These are phyloP conservation scores for Brachyptera putata DNA, from an alignment of 2,888 invertebrate genomes.

Conservation along the genomic window DNA sequence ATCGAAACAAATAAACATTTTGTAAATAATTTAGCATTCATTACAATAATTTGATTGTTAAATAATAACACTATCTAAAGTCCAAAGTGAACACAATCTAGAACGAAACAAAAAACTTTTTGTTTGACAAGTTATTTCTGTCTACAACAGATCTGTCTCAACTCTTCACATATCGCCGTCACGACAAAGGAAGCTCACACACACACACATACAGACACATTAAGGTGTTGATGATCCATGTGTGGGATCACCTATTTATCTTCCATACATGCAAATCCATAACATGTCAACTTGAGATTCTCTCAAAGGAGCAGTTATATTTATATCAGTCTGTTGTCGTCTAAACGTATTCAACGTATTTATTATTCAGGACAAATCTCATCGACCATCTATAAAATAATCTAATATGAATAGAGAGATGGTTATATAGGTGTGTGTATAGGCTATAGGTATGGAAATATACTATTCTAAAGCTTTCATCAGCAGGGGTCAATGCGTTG, in stretches of 20 bases:
- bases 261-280: not conserved
- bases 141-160: not conserved
- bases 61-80: too few relatives aligned
- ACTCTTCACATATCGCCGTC: not conserved
- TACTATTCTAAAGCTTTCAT: too few relatives aligned
- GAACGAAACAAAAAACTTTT: too few relatives aligned
- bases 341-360: not conserved
- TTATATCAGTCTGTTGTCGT: not conserved
- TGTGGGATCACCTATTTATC: slow-evolving; percentile 2
- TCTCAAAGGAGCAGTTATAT: not conserved
- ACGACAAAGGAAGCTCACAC: not conserved
- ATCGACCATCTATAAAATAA: not conserved
- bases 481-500: too few relatives aligned
- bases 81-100: too few relatives aligned
- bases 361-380: not conserved
- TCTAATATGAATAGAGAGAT: too few relatives aligned
- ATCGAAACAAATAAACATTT: too few relatives aligned
- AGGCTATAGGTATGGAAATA: too few relatives aligned
- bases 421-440: too few relatives aligned
- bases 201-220: not conserved
- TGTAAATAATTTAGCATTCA: too few relatives aligned
- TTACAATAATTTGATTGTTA: too few relatives aligned
- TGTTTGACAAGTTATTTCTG: slow-evolving; percentile 8
- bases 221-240: not conserved
- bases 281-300: not conserved